Evolutionary conservation across 1,140 invertebrate species (phyloP).

Genomic region (Pseudomyrmex flavicornis): DNA sequence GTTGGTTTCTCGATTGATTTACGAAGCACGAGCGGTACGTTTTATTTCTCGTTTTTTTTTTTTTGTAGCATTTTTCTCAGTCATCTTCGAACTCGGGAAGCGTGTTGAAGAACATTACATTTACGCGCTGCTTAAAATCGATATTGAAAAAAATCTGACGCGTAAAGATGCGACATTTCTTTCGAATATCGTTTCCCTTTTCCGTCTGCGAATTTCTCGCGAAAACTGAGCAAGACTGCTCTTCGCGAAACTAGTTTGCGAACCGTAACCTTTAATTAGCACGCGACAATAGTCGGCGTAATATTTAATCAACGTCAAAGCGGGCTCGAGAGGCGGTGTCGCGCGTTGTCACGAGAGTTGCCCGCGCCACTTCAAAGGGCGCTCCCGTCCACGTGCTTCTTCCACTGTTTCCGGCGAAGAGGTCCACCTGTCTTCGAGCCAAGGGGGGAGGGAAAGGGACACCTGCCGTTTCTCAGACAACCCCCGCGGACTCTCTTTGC

Average conservation of each 20-base stretch:
- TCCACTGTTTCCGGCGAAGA: slow-evolving; percentile 52
- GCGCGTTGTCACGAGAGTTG: slow-evolving; percentile 26
- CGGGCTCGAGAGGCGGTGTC: neutral
- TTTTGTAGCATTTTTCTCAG: too few species aligned
- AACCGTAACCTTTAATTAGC: slow-evolving; percentile 23
- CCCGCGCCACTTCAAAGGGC: slow-evolving; percentile 42
- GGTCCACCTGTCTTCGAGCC: slow-evolving; percentile 49
- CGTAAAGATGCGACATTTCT: too few species aligned
- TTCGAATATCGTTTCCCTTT: too few species aligned
- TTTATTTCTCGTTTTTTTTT: neutral
- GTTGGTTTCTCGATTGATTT: neutral
- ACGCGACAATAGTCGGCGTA: slow-evolving; percentile 1
- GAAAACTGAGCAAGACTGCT: too few species aligned
- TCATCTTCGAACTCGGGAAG: too few species aligned
- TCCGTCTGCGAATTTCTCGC: too few species aligned
- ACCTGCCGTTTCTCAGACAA: slow-evolving; percentile 62
- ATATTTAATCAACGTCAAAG: slow-evolving; percentile 31
- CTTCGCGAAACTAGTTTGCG: too few species aligned
- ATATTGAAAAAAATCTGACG: too few species aligned
- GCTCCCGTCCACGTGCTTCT: slow-evolving; percentile 18
- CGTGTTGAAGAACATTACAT: too few species aligned
- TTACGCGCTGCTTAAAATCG: too few species aligned
- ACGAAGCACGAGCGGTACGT: neutral
- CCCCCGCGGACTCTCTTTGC: slow-evolving; percentile 41
- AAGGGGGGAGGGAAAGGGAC: slow-evolving; percentile 27